phyloP scores from a whole-genome alignment of 1,140 invertebrate species.

The Heliconius himera region DNA sequence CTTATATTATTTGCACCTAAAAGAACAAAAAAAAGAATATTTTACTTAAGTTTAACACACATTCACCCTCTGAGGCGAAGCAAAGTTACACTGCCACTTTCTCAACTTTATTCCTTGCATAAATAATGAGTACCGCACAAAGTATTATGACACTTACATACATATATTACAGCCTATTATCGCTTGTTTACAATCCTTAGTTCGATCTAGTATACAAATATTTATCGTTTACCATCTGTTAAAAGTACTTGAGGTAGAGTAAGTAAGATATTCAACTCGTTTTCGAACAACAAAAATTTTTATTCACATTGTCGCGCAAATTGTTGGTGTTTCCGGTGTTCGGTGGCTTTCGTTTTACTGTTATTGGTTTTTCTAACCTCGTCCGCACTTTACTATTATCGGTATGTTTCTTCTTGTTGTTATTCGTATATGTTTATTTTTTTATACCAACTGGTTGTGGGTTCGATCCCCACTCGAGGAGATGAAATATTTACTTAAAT shows the following conservation, averaged over 20 bases:
- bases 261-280: constrained; percentile 47
- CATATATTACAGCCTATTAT: constrained; percentile 39
- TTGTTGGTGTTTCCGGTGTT: constrained; percentile 47
- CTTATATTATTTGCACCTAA: not conserved
- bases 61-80: constrained; percentile 29
- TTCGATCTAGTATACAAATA: constrained; percentile 57
- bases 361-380: constrained; percentile 35
- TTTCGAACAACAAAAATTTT: constrained; percentile 41
- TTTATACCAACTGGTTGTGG: too few species aligned
- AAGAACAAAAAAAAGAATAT: not conserved
- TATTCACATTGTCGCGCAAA: constrained; percentile 46
- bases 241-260: constrained; percentile 62
- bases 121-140: constrained; percentile 36
- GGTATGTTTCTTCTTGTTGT: not conserved
- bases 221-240: constrained; percentile 65
- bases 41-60: constrained; percentile 33
- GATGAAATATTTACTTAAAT: too few species aligned
- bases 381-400: constrained; percentile 26
- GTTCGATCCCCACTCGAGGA: too few species aligned
- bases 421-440: not conserved
- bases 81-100: constrained; percentile 44
- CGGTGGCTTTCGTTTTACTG: constrained; percentile 41
- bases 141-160: constrained; percentile 35
- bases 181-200: constrained; percentile 1
- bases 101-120: constrained; percentile 29